Percentiles rank a stretch among this genome's conserved stretches.
Conservation (phyloP, 2,113 vertebrate genomes). For the Phalacrocorax aristotelis region DNA sequence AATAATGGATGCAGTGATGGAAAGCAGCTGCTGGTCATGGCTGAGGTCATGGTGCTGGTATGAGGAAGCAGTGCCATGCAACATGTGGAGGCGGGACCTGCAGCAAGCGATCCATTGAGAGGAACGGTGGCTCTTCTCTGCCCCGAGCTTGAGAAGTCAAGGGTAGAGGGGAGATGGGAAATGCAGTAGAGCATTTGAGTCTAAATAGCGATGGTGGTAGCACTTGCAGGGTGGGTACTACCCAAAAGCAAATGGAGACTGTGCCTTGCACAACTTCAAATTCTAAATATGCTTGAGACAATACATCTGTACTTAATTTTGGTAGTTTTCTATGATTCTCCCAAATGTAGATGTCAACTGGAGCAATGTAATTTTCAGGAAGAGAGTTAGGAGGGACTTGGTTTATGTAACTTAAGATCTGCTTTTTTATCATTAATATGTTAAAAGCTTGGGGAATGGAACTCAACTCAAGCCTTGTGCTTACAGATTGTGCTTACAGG, state of each 20-base stretch:
- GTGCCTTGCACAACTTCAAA: background rate
- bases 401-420: background rate
- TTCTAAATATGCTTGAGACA: background rate
- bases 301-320: background rate
- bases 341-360: background rate
- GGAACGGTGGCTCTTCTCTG: conserved; percentile 64
- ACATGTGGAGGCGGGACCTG: background rate
- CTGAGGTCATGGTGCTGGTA: conserved; percentile 54
- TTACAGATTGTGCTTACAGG: background rate
- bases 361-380: background rate
- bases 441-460: background rate
- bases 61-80: conserved; percentile 33
- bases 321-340: background rate
- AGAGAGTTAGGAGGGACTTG: background rate
- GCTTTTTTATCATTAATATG: background rate
- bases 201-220: background rate
- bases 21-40: conserved; percentile 36
- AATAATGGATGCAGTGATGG: conserved; percentile 41
- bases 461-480: background rate
- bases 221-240: background rate
- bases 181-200: background rate
- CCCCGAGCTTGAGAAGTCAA: background rate
- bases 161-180: background rate
- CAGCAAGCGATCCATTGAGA: conserved; percentile 70
- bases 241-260: background rate